Evolutionary conservation across 2,797 vertebrate species (phyloP), one percentile per base, ranked within the genome.

Genomic region (Gastrophryne carolinensis): DNA sequence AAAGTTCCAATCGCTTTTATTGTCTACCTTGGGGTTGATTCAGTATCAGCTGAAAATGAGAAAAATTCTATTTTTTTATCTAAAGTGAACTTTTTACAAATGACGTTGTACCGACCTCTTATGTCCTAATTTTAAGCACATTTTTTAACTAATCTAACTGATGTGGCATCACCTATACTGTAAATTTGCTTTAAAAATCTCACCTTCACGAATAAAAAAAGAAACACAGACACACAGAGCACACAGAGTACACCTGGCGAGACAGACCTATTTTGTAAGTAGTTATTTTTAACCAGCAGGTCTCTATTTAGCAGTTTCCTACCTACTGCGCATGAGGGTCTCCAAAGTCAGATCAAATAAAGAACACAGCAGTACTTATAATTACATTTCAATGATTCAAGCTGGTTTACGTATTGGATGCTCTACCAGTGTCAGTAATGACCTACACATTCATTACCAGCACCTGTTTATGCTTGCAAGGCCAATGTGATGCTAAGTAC

Each of bases 311-410:
- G 58, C 63, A 64, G 49, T 65, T 64, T 77, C 71, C 66, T 77
- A 37, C 75, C 71, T 58, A 70, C 66, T 77, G 67, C 65, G 75
- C 35, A 56, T 56, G 75, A 71, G 60, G 60, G 35, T 52, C 67
- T 71, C 75, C 50, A 71, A 71, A 77, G 67, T 44, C 37, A 77
- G 75, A 77, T 77, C 67, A 71, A 71, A 77, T 71, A 64, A 66
- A 71, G 30, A 71, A 47, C 58, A 71, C 75, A 71, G 67, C 67
- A 49, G 75, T 63, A 57, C n/a, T 57, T 61, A 54, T 77, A 77
- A 77, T 77, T 77, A 77, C 67, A 77, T 77, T 77, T 77, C 66
- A 57, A 39, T 71, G 66, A 30, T 34, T 77, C 75, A 71, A 77
- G 60, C 75, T 77, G 75, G 58, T 64, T 71, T 71, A 67, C 50